Conservation (phyloP, 1,140 invertebrate species). For the Cherax quadricarinatus region DNA sequence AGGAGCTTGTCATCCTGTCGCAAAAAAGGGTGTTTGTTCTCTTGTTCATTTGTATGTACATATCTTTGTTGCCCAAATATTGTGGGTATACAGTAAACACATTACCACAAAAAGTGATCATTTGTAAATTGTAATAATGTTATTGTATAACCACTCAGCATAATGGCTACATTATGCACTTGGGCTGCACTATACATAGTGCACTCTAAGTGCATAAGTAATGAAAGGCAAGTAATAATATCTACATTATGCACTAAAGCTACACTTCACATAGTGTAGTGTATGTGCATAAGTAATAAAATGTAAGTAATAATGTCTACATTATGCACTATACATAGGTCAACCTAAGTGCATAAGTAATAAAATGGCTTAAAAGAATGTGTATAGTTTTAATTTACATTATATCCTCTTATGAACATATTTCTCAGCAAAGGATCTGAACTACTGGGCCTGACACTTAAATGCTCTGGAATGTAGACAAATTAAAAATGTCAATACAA, state of each 20-base stretch:
- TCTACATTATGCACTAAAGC: no score
- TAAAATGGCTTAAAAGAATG: conserved; percentile 35
- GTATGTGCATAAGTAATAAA: no score
- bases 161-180: background rate
- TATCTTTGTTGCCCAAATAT: conserved; percentile 71
- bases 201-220: conserved; percentile 72
- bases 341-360: conserved; percentile 73
- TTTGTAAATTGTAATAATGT: conserved; percentile 73
- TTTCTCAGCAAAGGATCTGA: no score
- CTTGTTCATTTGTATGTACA: conserved; percentile 72
- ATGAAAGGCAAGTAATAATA: conserved; percentile 43
- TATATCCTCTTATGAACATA: background rate
- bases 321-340: conserved; percentile 42
- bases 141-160: conserved; percentile 71
- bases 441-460: no score
- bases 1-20: conserved; percentile 39
- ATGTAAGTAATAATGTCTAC: no score
- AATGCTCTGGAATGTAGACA: no score
- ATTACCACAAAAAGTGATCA: conserved; percentile 72
- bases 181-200: conserved; percentile 37
- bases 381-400: background rate
- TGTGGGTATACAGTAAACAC: conserved; percentile 70
- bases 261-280: no score
- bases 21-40: conserved; percentile 63
- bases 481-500: no score